A percentile compares a stretch with the other conserved stretches of the same genome.
phyloP scores from a whole-genome alignment of 2,797 vertebrate genomes.

The Zenarchopterus dispar region DNA sequence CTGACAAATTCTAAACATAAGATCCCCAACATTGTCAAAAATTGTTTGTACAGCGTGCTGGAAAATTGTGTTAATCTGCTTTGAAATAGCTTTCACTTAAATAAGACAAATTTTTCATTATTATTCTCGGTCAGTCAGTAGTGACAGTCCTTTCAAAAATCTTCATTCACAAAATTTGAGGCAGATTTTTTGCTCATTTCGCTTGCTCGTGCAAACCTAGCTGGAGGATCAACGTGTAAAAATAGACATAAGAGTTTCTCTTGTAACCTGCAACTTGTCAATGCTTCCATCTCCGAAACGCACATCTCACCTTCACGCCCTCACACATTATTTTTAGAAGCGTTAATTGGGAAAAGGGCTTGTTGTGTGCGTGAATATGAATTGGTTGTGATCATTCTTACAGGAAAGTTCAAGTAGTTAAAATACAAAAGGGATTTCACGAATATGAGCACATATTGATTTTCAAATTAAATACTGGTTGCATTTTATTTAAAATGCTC shows the following conservation, averaged over 20 bases:
- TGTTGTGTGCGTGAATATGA: slow-evolving; percentile 12
- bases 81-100: no score
- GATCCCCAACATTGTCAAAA: not conserved
- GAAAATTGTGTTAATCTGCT: not conserved
- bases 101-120: no score
- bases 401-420: slow-evolving; percentile 3
- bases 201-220: not conserved
- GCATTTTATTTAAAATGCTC: not conserved
- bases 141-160: no score
- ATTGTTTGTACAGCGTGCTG: not conserved
- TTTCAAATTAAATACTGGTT: not conserved
- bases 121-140: no score
- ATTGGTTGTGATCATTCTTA: slow-evolving; percentile 14
- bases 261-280: slow-evolving; percentile 6
- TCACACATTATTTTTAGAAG: slow-evolving; percentile 64
- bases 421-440: slow-evolving; percentile 11
- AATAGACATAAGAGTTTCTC: slow-evolving; percentile 21
- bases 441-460: not conserved
- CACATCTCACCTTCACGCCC: slow-evolving; percentile 30
- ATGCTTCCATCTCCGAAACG: slow-evolving; percentile 8
- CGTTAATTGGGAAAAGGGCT: slow-evolving; percentile 63
- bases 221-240: slow-evolving; percentile 2
- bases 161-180: no score
- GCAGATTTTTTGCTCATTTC: no score
- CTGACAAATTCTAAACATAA: slow-evolving; percentile 9